Evolutionary conservation across 1,140 invertebrate genomes (phyloP), one percentile per base, ranked within the genome.

Genomic region (Macrosteles quadrilineatus): DNA sequence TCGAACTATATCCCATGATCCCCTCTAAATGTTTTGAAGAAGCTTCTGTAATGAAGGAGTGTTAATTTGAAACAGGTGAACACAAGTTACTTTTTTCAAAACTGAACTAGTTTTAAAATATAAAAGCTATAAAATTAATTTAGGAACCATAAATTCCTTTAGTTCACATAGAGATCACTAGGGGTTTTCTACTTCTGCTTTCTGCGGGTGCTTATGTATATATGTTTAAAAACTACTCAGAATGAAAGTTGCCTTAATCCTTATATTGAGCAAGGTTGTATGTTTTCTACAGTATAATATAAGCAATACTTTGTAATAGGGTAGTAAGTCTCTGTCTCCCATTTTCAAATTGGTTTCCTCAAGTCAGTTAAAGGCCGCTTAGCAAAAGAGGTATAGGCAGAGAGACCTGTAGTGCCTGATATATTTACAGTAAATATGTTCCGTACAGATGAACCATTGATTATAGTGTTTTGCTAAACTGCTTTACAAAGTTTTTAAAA

Each of bases 361-460:
- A 65, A 45, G 21, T 65, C 23, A 40, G 63, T 65, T 63, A 30
- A 65, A 65, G 25, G n/a, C 32, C 36, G 32, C 32, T 65, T 36
- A 40, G 43, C 1, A 65, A 25, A 21, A 29, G 43, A 14, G n/a
- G 36, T 23, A 23, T 64, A 64, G 63, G 63, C 63, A 65, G 30
- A 36, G 32, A 65, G 31, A 65, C 63, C 63, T 65, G 63, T 65
- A 65, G 63, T 65, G 63, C 63, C 63, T 65, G 63, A 65, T 65
- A 45, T 25, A 65, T 65, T 65, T 32, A 36, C 32, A 36, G 32
- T 40, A 30, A 50, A 50, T 19, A 50, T 21, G 47, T 19, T 50
- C 14, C 47, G 47, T 50, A 50, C 47, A 50, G 47, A 19, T 21
- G 47, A 17, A 50, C 21, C n/a, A 19, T 21, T 4, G 47, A 4